A percentile compares a stretch with the other conserved stretches of the same genome.
These are phyloP conservation scores for Ceramica pisi DNA, from an alignment of 2,888 invertebrate species.

Conservation along the genomic window DNA sequence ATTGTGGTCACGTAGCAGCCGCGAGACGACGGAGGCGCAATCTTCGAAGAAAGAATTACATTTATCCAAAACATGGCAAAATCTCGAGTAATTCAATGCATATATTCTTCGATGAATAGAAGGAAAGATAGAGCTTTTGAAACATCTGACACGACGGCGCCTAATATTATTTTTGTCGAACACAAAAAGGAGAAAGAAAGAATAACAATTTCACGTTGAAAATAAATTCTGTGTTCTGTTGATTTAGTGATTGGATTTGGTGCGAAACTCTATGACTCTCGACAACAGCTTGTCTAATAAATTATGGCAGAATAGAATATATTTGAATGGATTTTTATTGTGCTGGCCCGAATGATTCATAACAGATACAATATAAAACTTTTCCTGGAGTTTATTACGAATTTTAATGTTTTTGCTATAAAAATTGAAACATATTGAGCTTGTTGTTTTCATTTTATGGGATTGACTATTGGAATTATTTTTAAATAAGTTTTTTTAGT, in stretches of 20 bases:
- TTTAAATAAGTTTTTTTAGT: not conserved
- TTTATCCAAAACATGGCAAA: slow-evolving; percentile 87
- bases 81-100: slow-evolving; percentile 88
- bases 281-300: slow-evolving; percentile 65
- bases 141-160: slow-evolving; percentile 55
- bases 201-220: slow-evolving; percentile 59
- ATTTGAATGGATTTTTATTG: slow-evolving; percentile 62
- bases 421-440: slow-evolving; percentile 6
- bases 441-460: not conserved
- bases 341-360: slow-evolving; percentile 47
- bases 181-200: slow-evolving; percentile 30
- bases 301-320: slow-evolving; percentile 55
- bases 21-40: slow-evolving; percentile 85
- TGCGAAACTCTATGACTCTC: slow-evolving; percentile 63
- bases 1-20: slow-evolving; percentile 87
- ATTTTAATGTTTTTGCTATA: slow-evolving; percentile 40
- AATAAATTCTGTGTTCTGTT: slow-evolving; percentile 62
- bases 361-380: slow-evolving; percentile 44
- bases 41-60: slow-evolving; percentile 89
- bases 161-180: slow-evolving; percentile 48
- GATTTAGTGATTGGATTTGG: slow-evolving; percentile 74
- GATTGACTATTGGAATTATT: not conserved
- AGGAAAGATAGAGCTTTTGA: slow-evolving; percentile 52
- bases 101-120: slow-evolving; percentile 76
- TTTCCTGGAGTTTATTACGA: slow-evolving; percentile 23